A percentile compares a stretch with the other conserved stretches of the same genome.
phyloP scores from a whole-genome alignment of 2,113 vertebrate species.

The Mesoclemmys tuberculata region DNA sequence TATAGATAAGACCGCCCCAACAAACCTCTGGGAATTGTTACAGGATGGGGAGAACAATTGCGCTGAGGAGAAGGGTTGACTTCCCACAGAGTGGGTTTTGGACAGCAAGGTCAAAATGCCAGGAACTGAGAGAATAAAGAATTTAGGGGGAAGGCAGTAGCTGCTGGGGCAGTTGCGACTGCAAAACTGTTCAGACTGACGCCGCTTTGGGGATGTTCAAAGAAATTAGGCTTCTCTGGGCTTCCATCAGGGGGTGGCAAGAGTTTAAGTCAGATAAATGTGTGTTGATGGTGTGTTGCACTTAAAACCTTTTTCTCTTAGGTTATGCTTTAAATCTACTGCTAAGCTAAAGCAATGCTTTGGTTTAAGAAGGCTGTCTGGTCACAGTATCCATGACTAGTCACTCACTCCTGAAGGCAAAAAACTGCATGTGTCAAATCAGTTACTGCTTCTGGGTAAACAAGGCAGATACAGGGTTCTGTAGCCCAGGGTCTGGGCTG shows the following conservation, averaged over 20 bases:
- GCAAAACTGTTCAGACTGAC: neutral
- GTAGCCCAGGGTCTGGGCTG: neutral
- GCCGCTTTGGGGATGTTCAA: no score
- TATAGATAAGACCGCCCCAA: no score
- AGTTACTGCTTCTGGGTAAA: neutral
- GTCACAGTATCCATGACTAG: neutral
- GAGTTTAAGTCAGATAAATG: neutral
- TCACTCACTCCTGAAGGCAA: neutral
- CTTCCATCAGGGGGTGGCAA: neutral
- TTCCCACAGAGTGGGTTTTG: no score
- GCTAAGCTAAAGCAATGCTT: neutral
- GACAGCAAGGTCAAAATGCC: no score
- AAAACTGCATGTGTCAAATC: neutral
- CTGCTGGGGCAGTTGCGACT: neutral
- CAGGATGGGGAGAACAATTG: no score
- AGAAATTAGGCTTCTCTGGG: neutral
- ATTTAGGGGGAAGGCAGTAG: no score
- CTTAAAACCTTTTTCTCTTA: neutral
- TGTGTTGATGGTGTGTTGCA: neutral
- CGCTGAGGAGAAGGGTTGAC: no score
- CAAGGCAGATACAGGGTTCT: neutral
- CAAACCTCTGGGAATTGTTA: no score
- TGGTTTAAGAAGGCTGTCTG: rapidly evolving
- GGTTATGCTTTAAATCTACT: neutral
- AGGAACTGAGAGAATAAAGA: no score